A percentile compares a stretch with the other conserved stretches of the same genome.
These are phyloP conservation scores for Chironomus riparius DNA, from an alignment of 2,888 invertebrate genomes.

Conservation along the genomic window DNA sequence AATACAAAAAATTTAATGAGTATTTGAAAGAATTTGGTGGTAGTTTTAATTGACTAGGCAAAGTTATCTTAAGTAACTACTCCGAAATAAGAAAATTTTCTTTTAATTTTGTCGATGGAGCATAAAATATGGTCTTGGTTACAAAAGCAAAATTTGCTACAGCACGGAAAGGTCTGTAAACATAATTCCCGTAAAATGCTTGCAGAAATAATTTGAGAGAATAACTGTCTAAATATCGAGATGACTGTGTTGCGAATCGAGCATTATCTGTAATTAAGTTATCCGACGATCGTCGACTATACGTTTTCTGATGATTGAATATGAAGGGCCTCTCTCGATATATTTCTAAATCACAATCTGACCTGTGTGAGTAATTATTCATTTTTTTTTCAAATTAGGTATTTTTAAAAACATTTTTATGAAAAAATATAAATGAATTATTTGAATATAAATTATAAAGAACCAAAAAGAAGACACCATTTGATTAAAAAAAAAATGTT, in stretches of 20 bases:
- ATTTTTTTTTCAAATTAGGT: too few species aligned
- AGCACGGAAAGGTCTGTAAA: constrained; percentile 8
- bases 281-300: neutral
- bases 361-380: neutral
- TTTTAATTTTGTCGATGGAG: neutral
- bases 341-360: neutral
- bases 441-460: neutral
- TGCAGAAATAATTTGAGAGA: constrained; percentile 27
- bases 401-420: neutral
- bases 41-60: neutral
- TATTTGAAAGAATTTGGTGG: constrained; percentile 1
- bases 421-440: neutral
- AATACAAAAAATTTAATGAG: neutral
- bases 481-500: too few species aligned
- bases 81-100: constrained; percentile 4
- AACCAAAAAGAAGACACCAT: neutral
- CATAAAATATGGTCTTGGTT: neutral
- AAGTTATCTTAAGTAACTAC: neutral
- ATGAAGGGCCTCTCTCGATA: neutral
- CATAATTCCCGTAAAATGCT: constrained; percentile 5
- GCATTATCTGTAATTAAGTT: neutral
- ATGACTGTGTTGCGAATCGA: neutral
- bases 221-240: constrained; percentile 18
- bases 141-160: constrained; percentile 7
- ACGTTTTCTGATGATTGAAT: neutral